Evolutionary conservation across 2,888 invertebrate species (phyloP).

Genomic region (Tipula lateralis): DNA sequence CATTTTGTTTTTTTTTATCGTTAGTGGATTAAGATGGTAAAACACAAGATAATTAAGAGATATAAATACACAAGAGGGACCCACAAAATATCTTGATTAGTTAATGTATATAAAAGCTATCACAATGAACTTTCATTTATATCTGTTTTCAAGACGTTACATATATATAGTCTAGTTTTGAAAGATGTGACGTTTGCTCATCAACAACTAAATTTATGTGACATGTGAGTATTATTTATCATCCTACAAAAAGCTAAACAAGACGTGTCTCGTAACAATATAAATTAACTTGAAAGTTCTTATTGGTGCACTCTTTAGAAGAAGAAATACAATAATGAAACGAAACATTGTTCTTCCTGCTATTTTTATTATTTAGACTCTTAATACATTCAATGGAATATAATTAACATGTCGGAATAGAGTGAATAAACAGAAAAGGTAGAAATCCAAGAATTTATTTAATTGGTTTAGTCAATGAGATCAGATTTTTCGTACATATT

Average conservation of each 20-base stretch:
- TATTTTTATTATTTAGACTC: neutral
- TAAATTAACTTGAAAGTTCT: no score
- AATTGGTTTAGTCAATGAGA: neutral
- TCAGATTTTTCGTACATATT: neutral
- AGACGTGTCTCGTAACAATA: no score
- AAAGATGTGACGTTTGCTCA: neutral
- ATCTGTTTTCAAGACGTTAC: no score
- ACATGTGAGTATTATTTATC: no score
- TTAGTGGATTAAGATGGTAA: neutral
- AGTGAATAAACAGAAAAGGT: neutral
- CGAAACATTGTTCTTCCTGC: neutral
- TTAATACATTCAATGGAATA: neutral
- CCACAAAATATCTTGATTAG: neutral
- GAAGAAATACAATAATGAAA: neutral
- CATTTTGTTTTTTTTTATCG: neutral
- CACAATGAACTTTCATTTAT: no score
- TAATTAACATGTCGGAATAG: constrained; percentile 19
- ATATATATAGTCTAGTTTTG: neutral
- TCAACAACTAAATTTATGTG: neutral
- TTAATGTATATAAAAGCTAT: neutral
- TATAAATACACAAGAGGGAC: neutral
- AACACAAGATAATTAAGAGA: neutral
- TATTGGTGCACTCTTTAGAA: no score
- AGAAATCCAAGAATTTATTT: neutral
- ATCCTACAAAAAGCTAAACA: no score